Evolutionary conservation across 2,888 invertebrate genomes (phyloP).

Genomic region (Linyphia triangularis): DNA sequence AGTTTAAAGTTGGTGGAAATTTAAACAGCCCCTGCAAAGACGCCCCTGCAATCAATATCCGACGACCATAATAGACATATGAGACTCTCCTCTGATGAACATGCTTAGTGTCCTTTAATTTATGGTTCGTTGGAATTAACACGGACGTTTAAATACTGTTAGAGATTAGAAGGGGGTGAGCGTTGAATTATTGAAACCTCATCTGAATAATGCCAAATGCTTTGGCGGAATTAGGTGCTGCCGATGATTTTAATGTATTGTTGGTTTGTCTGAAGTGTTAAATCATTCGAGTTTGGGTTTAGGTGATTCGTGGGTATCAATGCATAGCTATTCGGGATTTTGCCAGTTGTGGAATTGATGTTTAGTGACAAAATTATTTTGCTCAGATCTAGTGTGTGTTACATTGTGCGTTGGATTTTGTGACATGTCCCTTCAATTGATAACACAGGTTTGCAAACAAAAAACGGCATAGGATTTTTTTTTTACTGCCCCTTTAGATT

Average conservation of each 20-base stretch:
- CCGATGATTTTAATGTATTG: neutral
- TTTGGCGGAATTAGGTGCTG: neutral
- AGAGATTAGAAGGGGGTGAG: neutral
- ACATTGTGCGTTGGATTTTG: too few species aligned
- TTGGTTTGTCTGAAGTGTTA: neutral
- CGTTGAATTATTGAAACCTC: constrained; percentile 3
- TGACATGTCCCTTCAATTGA: too few species aligned
- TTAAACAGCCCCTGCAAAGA: neutral
- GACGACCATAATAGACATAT: neutral
- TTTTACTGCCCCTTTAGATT: too few species aligned
- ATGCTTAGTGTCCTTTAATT: neutral
- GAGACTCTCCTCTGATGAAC: too few species aligned
- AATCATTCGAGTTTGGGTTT: neutral
- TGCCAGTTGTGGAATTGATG: neutral
- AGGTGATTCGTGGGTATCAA: neutral
- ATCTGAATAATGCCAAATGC: neutral
- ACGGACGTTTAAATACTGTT: neutral
- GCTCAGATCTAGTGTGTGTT: too few species aligned
- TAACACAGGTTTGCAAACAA: too few species aligned
- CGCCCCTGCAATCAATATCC: neutral
- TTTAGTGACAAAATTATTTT: neutral
- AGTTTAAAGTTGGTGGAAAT: too few species aligned
- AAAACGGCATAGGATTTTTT: too few species aligned
- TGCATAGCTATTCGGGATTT: neutral
- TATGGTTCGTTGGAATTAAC: neutral